Base-by-base conservation (phyloP, 2,797 vertebrate genomes). In the Hirundo rustica region DNA sequence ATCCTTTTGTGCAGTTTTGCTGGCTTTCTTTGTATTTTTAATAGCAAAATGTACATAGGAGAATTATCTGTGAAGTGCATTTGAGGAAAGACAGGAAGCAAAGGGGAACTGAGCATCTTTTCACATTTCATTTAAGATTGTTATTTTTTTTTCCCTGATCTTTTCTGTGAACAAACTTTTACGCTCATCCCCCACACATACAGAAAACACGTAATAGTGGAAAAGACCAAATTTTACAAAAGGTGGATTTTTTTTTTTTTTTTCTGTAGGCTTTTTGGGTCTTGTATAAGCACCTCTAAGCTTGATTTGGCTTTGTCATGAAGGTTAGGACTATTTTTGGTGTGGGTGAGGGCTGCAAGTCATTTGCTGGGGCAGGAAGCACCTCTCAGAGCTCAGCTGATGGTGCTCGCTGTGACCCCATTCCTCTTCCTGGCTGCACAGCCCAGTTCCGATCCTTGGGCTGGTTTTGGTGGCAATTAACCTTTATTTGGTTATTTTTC, bases 1-100 rank as follows among this genome's bases (percentile, higher is more conserved):
- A 91, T 77, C 83, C 67, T 87, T 82, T 90, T 94, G 86, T 60
- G 78, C 26, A 93, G 84, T 40, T 51, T 54, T 91, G 44, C 29
- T 85, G 67, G 8, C 61, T 71, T 72, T 77, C 67, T 87, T 93
- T 48, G 44, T 68, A 44, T 87, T 74, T 94, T 87, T 81, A 95
- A 93, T 1, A 79, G 80, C 10, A 84, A 92, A 90, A 87, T 17
- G 42, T 44, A 93, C 70, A 91, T 70, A 64, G 0, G 1, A 89
- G 71, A 80, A 94, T 79, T 92, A 82, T 30, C 80, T 1, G 0
- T 53, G 17, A 82, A 87, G 17, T 13, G 15, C 27, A 40, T 89
- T 83, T 66, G 34, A 88, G 40, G 42, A 71, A 34, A 61, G 57
- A 45, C 4, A 18, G 45, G 71, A 88, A 79, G 27, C 0, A 0